Base-by-base conservation (phyloP, 2,888 invertebrate species). In the Hofmannophila pseudospretella region DNA sequence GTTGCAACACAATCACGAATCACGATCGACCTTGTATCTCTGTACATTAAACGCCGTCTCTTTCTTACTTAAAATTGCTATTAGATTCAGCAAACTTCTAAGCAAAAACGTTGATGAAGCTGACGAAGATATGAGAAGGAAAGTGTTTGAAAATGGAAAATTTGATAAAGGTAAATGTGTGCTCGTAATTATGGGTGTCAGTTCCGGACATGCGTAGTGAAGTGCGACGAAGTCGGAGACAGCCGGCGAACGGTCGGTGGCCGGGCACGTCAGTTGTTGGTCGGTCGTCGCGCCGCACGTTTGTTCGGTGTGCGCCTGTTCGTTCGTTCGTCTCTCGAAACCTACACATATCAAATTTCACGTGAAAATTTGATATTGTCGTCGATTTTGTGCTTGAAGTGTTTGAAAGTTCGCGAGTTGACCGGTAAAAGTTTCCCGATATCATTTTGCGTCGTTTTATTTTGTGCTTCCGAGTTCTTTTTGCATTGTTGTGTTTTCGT, bases 291-390 rank as follows among this genome's bases (percentile, higher is more conserved):
- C 55, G 67, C 56, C 54, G 75, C 51, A 67, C 60, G 84, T 62
- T 47, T 64, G 54, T 59, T 65, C 45, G 34, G 42, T 35, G 37
- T 42, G 50, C 43, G 47, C 47, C 48, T 52, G n/a, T 23, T 53
- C 44, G 37, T 37, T 16, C 16, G n/a, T 28, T 53, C 44, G 38
- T 36, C 39, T 51, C 47, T 52, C 58, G 58, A 63, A 63, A 70
- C 59, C 61, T 64, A 76, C 85, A 85, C 85, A 79, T 85, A 84
- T 86, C 84, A 74, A 81, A 81, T 86, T 86, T 85, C 78, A 76
- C 76, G 76, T 63, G 74, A 79, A 85, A 86, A 77, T 84, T 85
- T 80, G 84, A 80, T 85, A 82, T 80, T 49, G 85, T 85, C 65
- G 85, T 85, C 73, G 63, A 68, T 66, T 62, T 73, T 74, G 82